Evolutionary conservation across 2,113 vertebrate species (phyloP), one percentile per base, ranked within the genome.

Genomic region (Bubo bubo): DNA sequence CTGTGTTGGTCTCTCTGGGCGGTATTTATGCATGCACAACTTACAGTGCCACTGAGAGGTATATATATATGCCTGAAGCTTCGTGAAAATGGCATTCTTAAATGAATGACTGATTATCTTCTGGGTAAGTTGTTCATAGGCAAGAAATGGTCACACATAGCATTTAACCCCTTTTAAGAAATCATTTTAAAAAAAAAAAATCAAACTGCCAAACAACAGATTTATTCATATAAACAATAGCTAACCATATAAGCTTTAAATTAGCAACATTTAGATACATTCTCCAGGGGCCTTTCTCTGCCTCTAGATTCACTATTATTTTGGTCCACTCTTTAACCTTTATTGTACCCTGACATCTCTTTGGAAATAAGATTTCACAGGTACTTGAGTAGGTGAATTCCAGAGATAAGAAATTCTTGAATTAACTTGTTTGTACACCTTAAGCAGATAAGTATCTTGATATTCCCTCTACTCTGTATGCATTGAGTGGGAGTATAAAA

Each of bases 21-120:
- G 70, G 95, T 94, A 97, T 96, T 98, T 97, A 98, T 97, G 96
- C 97, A 97, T 96, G 80, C 93, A 94, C 95, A 89, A 68, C 88
- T 93, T 95, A 90, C 52, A 39, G 87, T 60, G 82, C 91, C 73
- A 55, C 45, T 76, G 71, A 95, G 58, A 93, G 27, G 84, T 32
- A 73, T 18, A 64, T 8, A 32, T 8, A 11, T 32, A 18, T 84
- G 67, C 66, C 84, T 81, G 81, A 79, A 95, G 87, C 59, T 91
- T 92, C 16, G 11, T 68, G 72, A 74, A 94, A 97, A 93, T 74
- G 49, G 59, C 59, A 43, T 94, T 96, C 87, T 92, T 70, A 83
- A 96, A 94, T 62, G 86, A 97, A 86, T 28, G 62, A 91, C 37
- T 59, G 39, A 76, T 71, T 55, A 71, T 91, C 81, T 95, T 93